These are phyloP conservation scores for Rana temporaria DNA, from an alignment of 2,113 vertebrate species.

Conservation along the genomic window DNA sequence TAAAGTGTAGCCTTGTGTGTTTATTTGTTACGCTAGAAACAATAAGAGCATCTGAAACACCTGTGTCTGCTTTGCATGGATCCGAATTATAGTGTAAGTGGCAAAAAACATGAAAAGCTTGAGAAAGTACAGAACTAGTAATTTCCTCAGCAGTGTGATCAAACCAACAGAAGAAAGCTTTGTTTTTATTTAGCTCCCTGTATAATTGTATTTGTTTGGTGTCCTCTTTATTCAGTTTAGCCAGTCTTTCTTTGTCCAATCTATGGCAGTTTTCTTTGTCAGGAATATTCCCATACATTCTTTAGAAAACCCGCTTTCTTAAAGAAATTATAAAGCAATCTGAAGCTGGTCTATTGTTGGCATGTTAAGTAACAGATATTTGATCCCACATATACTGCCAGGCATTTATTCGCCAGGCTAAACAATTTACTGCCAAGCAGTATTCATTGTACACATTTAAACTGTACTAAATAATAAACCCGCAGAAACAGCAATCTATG, in stretches of 20 bases:
- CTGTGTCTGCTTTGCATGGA: not conserved
- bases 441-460: not conserved
- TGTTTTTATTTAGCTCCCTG: not conserved
- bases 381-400: slow-evolving; percentile 31
- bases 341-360: slow-evolving; percentile 32
- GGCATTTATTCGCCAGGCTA: slow-evolving; percentile 19
- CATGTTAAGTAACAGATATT: slow-evolving; percentile 16
- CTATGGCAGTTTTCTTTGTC: slow-evolving; percentile 36
- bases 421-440: slow-evolving; percentile 8
- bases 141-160: slow-evolving; percentile 17
- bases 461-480: not conserved
- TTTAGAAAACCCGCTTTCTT: slow-evolving; percentile 40
- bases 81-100: slow-evolving; percentile 4
- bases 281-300: slow-evolving; percentile 45
- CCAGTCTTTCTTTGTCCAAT: not conserved
- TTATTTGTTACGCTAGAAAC: not conserved
- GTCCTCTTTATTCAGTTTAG: slow-evolving; percentile 7
- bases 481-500: not conserved
- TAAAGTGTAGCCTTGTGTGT: slow-evolving; percentile 11
- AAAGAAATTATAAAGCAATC: slow-evolving; percentile 32
- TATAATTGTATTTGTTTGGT: slow-evolving; percentile 11
- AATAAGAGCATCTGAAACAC: not conserved
- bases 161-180: slow-evolving; percentile 19
- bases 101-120: slow-evolving; percentile 29
- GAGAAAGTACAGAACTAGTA: slow-evolving; percentile 8